Conservation (phyloP, 2,113 vertebrate genomes). For the Vulpes lagopus region DNA sequence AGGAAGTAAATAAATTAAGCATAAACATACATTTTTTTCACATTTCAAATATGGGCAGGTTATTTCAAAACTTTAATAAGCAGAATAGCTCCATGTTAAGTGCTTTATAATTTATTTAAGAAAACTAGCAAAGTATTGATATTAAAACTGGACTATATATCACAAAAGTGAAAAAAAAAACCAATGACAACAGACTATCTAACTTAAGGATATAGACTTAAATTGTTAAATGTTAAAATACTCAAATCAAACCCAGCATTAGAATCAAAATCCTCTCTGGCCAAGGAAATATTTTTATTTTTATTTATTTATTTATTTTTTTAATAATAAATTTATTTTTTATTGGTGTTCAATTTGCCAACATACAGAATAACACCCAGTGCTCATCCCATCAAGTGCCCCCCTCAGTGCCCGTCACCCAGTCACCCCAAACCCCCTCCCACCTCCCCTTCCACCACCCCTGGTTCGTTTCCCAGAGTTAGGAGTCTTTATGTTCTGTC, state of each 20-base stretch:
- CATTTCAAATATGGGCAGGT: neutral
- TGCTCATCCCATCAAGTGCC: no score
- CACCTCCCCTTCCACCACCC: no score
- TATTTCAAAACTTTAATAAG: slow-evolving; percentile 16
- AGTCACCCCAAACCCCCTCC: no score
- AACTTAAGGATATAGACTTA: neutral
- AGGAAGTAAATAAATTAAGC: neutral
- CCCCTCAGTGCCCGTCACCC: no score
- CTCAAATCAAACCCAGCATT: neutral
- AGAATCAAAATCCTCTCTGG: neutral
- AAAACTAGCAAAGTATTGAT: slow-evolving; percentile 23
- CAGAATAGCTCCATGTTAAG: neutral
- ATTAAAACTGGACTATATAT: neutral
- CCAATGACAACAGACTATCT: neutral
- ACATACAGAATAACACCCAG: no score
- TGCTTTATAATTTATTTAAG: slow-evolving; percentile 55
- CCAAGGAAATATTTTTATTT: neutral
- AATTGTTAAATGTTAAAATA: slow-evolving; percentile 42
- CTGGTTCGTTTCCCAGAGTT: no score
- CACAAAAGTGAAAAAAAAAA: neutral
- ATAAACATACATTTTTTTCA: neutral
- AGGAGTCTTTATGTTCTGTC: no score
- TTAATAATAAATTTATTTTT: no score
- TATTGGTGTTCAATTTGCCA: no score
- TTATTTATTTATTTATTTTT: no score